phyloP scores from a whole-genome alignment of 2,888 invertebrate species.

The Stenurella melanura region DNA sequence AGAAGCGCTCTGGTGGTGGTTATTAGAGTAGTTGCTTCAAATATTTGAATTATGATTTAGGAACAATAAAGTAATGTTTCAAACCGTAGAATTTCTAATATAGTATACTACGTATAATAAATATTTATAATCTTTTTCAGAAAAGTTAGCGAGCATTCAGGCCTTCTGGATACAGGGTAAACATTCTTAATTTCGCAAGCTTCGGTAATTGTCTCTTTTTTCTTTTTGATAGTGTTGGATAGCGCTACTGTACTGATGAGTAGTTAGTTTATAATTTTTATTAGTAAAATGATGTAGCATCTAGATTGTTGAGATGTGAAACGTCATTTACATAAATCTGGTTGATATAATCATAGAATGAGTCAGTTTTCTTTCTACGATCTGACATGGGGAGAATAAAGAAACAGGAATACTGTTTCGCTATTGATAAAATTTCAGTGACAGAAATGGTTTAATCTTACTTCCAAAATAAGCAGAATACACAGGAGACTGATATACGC shows the following conservation, averaged over 20 bases:
- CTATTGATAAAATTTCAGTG: too few species aligned
- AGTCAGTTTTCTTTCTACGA: too few species aligned
- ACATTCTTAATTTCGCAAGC: slow-evolving; percentile 19
- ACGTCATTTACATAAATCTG: neutral
- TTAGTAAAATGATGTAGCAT: neutral
- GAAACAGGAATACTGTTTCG: too few species aligned
- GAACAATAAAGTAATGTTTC: neutral
- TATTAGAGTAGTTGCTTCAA: slow-evolving; percentile 1
- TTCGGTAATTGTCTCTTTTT: neutral
- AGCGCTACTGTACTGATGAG: slow-evolving; percentile 5
- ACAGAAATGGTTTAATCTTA: too few species aligned
- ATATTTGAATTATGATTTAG: neutral
- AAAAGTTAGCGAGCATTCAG: slow-evolving; percentile 53
- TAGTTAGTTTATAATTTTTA: slow-evolving; percentile 5
- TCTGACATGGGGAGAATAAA: too few species aligned
- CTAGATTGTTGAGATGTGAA: neutral
- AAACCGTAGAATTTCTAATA: neutral
- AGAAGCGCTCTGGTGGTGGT: slow-evolving; percentile 8
- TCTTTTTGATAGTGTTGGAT: neutral
- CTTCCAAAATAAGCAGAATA: too few species aligned
- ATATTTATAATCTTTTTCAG: slow-evolving; percentile 53
- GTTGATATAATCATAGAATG: too few species aligned
- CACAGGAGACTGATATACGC: too few species aligned
- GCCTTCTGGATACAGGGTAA: slow-evolving; percentile 51
- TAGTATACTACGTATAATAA: neutral